Evolutionary conservation across 2,888 invertebrate species (phyloP), one percentile per base, ranked within the genome.

Genomic region (Blera fallax): DNA sequence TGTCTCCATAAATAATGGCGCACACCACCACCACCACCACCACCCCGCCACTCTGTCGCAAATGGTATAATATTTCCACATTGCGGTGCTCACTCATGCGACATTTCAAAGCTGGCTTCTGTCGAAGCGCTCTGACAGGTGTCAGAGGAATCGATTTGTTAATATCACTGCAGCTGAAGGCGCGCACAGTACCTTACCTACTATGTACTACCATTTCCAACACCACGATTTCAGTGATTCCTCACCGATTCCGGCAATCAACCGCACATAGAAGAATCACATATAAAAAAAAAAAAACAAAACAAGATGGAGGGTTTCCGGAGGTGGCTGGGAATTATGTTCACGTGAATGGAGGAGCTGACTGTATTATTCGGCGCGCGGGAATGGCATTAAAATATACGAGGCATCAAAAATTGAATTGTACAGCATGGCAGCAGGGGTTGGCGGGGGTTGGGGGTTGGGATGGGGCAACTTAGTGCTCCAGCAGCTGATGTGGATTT

Each of bases 81-180:
- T 85, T 76, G 85, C 65, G 52, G 80, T 85, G 81, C 43, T 85
- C 81, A 81, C 65, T 85, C 81, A 85, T 77, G 85, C 81, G 85
- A 85, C 85, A 81, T 81, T 81, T 85, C 85, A 85, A 85, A 85
- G 85, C 81, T 83, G 85, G 85, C 65, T 85, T 81, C 64, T 85
- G 81, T 85, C 85, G 81, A 70, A 74, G 74, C 81, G 45, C 81
- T 85, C 85, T 85, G 81, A 85, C 85, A 85, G 85, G 80, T 81
- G 85, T 85, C 80, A 85, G 81, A 81, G 52, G 72, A 85, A 85
- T 85, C 85, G 85, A 85, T 85, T 85, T 85, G 81, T 85, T 85
- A 85, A 85, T 85, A 81, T 77, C 48, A 67, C 81, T 85, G 85
- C 81, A 81, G 67, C 70, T 72, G 85, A 81, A 72, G 77, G 48